These are phyloP conservation scores for Sebastes steindachneri DNA, from an alignment of 2,797 vertebrate genomes.

Conservation along the genomic window DNA sequence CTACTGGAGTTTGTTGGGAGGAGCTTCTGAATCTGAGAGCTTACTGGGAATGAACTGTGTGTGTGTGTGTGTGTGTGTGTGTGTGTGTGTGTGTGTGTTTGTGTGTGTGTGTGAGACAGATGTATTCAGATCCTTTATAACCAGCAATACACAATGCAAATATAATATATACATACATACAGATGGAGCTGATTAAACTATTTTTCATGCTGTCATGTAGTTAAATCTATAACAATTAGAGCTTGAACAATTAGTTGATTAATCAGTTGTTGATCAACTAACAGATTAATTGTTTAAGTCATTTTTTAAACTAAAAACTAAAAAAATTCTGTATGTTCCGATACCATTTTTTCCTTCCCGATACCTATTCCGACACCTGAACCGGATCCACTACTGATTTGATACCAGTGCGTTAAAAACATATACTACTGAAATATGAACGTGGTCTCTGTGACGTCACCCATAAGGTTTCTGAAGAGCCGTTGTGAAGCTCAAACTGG, in stretches of 20 bases:
- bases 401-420: no score
- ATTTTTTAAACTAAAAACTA: neutral
- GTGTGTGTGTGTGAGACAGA: neutral
- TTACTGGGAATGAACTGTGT: neutral
- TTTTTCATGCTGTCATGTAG: neutral
- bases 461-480: no score
- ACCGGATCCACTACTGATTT: no score
- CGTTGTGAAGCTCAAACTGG: no score
- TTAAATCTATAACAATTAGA: neutral
- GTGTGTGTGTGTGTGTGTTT: neutral
- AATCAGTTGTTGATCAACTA: neutral
- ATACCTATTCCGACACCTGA: no score
- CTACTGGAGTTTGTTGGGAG: conserved; percentile 21
- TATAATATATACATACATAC: no score
- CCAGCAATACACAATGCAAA: neutral
- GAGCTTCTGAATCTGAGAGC: conserved; percentile 17
- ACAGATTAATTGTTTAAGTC: neutral
- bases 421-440: no score
- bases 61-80: neutral
- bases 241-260: neutral
- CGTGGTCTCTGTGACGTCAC: no score
- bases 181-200: neutral
- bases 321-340: no score
- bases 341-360: no score
- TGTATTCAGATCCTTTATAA: neutral